Evolutionary conservation across 37 sponge, comb jelly and placozoan species (phyloP).

Genomic region (Diacarnus erythraeanus): DNA sequence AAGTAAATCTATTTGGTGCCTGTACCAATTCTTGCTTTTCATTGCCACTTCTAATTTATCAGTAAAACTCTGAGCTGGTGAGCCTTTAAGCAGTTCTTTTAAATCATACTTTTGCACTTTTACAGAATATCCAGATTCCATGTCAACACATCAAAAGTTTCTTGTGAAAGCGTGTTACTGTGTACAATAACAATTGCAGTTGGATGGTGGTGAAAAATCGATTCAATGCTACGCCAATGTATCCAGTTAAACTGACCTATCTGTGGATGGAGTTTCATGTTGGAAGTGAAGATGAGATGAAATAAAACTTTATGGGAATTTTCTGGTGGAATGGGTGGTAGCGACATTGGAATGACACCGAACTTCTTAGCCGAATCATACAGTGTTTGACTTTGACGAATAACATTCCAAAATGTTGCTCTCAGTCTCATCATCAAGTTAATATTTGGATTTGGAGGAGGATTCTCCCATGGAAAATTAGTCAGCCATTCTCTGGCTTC

Average conservation of each 20-base stretch:
- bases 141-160: constrained; percentile 8
- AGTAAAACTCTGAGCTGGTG: not conserved
- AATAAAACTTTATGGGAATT: no score
- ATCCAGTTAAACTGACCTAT: not conserved
- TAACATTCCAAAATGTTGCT: constrained; percentile 12
- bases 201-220: constrained; percentile 13
- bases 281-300: no score
- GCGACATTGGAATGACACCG: no score
- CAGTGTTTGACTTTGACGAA: not conserved
- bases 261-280: no score
- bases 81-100: not conserved
- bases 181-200: not conserved
- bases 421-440: not conserved
- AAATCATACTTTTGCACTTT: not conserved
- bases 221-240: constrained; percentile 5
- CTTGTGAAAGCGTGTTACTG: constrained; percentile 5
- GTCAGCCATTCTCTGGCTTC: not conserved
- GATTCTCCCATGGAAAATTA: not conserved
- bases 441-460: constrained; percentile 3
- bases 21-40: not conserved
- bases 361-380: constrained; percentile 5
- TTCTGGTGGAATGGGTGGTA: not conserved
- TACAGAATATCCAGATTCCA: not conserved
- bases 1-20: not conserved
- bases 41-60: not conserved